These are phyloP conservation scores for Lasius fuliginosus DNA, from an alignment of 2,888 invertebrate species.

Conservation along the genomic window DNA sequence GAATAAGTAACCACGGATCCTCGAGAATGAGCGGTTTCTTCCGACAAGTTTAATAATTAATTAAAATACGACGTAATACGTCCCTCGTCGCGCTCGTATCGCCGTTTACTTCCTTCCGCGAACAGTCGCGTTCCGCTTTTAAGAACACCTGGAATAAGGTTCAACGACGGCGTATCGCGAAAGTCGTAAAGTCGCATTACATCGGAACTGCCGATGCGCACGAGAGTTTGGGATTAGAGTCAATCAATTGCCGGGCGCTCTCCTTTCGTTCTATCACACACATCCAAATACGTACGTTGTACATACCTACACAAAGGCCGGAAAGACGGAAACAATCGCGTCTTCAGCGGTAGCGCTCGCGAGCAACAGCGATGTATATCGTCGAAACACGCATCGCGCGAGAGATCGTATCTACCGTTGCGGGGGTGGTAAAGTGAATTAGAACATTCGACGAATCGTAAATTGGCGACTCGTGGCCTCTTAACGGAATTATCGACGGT, in stretches of 20 bases:
- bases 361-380: constrained; percentile 62
- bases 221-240: constrained; percentile 72
- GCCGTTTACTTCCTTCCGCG: constrained; percentile 33
- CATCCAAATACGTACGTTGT: background rate
- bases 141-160: constrained; percentile 32
- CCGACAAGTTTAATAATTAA: constrained; percentile 58
- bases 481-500: constrained; percentile 79
- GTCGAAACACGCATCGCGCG: constrained; percentile 66
- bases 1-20: background rate
- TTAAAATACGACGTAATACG: constrained; percentile 37
- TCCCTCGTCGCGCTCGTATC: constrained; percentile 5
- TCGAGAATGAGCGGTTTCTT: constrained; percentile 43
- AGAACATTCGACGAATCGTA: constrained; percentile 75
- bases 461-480: constrained; percentile 74
- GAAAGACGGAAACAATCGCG: constrained; percentile 65
- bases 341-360: constrained; percentile 59
- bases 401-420: constrained; percentile 42
- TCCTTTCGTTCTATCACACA: constrained; percentile 32
- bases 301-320: background rate
- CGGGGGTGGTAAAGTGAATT: constrained; percentile 73
- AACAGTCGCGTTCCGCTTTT: background rate
- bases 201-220: constrained; percentile 67
- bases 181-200: constrained; percentile 64
- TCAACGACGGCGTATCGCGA: constrained; percentile 52
- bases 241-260: constrained; percentile 73